Evolutionary conservation across 2,113 vertebrate species (phyloP), one percentile per base, ranked within the genome.

Genomic region (Fukomys damarensis): DNA sequence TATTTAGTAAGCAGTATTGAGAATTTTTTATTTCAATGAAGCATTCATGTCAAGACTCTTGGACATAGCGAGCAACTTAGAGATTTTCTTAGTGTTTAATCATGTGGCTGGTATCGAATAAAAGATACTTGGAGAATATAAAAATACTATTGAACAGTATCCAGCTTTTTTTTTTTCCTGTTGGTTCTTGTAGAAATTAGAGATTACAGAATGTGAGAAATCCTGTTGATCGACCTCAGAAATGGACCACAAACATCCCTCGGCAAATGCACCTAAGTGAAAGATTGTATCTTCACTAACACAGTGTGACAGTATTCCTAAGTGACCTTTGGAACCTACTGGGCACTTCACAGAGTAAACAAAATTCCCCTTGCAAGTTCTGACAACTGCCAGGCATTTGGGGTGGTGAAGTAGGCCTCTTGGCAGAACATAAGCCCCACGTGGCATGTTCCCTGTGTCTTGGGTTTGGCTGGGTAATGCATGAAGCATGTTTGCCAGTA

Each of bases 321-420:
- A 96, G 91, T 96, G 90, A 96, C 97, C 96, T 96, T 94, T 96
- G 97, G 94, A 97, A 94, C 94, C 54, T 84, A 86, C 94, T 96
- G 85, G 81, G 59, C 90, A 96, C 93, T 85, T 97, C 87, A 70
- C 66, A 94, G 92, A 97, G 98, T 97, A 96, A 97, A 98, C 97
- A 97, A 97, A 98, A 98, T 98, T 98, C 98, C 98, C 97, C 97
- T 97, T 97, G 96, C 96, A 96, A 97, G 97, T 98, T 95, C 95
- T 95, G 89, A 98, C 98, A 97, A 94, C 95, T 94, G 95, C 96
- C 92, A 92, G 92, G 85, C 96, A 61, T 92, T 96, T 92, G 87
- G 92, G 96, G 95, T 74, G 68, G 58, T 97, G 89, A 96, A 92
- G 76, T 86, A 94, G 95, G 87, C 94, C 81, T 94, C 68, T 76